A percentile compares a stretch with the other conserved stretches of the same genome.
Evolutionary conservation across 2,113 vertebrate species (phyloP).

Genomic region (Coreoperca whiteheadi): DNA sequence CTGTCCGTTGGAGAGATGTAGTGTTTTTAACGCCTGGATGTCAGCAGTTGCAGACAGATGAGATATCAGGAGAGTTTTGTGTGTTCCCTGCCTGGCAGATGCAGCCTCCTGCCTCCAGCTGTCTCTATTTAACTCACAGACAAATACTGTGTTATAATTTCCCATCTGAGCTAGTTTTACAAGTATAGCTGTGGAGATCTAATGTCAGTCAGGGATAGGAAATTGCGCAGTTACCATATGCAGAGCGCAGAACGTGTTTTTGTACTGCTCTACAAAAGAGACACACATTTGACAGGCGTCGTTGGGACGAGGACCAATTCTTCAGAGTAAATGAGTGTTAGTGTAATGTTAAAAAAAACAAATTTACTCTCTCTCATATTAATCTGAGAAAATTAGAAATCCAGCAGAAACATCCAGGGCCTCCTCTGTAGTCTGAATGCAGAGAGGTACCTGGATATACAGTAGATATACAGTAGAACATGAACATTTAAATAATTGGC

Average conservation of each 20-base stretch:
- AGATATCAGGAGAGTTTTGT: neutral
- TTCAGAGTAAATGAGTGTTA: neutral
- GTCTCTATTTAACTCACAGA: constrained; percentile 3
- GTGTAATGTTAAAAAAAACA: neutral
- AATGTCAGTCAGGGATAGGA: neutral
- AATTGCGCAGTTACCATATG: neutral
- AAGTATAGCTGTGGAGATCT: neutral
- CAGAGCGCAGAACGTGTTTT: neutral
- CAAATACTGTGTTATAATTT: neutral
- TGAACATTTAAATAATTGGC: neutral
- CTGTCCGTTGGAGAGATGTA: neutral
- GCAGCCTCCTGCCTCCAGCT: neutral
- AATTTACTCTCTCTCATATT: neutral
- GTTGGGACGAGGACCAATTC: neutral
- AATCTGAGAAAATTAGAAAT: neutral
- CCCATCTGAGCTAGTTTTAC: neutral
- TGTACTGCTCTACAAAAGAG: neutral
- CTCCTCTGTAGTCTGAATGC: neutral
- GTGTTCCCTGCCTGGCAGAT: neutral
- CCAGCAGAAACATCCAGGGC: neutral
- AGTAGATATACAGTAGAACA: too few relatives aligned
- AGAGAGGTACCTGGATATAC: neutral
- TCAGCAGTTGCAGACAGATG: neutral
- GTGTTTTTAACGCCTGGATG: neutral
- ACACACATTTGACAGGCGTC: neutral